A percentile compares a stretch with the other conserved stretches of the same genome.
Conservation (phyloP, 2,888 invertebrate species). For the Diaprepes abbreviatus region DNA sequence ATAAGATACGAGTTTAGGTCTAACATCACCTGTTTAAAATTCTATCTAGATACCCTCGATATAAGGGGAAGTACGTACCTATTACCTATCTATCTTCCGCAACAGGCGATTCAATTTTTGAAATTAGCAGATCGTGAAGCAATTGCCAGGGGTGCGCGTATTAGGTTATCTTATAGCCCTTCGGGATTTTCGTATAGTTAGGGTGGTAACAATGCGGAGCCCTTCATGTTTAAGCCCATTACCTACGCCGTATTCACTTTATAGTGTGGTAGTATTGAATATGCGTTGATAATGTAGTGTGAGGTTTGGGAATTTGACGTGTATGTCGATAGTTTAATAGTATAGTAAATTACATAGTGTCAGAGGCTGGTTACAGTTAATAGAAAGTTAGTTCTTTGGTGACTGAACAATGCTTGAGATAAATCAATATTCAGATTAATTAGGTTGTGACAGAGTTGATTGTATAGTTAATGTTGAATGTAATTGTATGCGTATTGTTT, state of each 20-base stretch:
- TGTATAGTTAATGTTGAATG: too few relatives aligned
- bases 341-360: constrained; percentile 40
- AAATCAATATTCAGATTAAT: background rate
- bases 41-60: background rate
- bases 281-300: constrained; percentile 37
- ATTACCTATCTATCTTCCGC: constrained; percentile 37
- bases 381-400: constrained; percentile 36
- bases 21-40: constrained; percentile 10
- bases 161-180: constrained; percentile 48
- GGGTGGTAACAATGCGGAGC: constrained; percentile 45
- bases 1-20: too few relatives aligned
- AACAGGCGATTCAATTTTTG: constrained; percentile 48
- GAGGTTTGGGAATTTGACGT: constrained; percentile 39
- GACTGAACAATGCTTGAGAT: background rate
- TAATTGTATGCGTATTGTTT: too few relatives aligned
- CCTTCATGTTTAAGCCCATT: constrained; percentile 46
- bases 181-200: constrained; percentile 42
- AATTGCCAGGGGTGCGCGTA: constrained; percentile 42
- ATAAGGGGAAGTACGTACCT: constrained; percentile 7
- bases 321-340: constrained; percentile 44
- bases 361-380: constrained; percentile 35
- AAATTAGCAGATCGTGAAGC: constrained; percentile 49
- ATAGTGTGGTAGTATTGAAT: constrained; percentile 43
- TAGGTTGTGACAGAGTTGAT: background rate
- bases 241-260: constrained; percentile 43